These are phyloP conservation scores for Dicrostonyx torquatus DNA, from an alignment of 2,797 vertebrate genomes.

Conservation along the genomic window DNA sequence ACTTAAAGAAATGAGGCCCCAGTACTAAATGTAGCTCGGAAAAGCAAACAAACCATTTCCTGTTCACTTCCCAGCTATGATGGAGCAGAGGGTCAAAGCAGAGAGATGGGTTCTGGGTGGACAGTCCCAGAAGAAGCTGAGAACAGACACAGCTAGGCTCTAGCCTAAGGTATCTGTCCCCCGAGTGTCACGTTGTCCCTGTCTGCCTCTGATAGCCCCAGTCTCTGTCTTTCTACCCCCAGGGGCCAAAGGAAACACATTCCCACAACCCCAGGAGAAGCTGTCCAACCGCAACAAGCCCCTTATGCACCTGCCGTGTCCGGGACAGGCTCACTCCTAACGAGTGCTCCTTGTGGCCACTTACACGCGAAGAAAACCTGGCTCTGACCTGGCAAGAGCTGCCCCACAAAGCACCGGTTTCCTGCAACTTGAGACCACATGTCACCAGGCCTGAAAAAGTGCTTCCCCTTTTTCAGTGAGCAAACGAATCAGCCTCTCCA, in stretches of 20 bases:
- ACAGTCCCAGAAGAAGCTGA: background rate
- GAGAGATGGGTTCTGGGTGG: background rate
- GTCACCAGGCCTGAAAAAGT: conserved; percentile 30
- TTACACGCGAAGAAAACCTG: conserved; percentile 28
- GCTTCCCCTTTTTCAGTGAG: conserved; percentile 22
- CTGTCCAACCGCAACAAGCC: background rate
- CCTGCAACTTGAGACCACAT: conserved; percentile 63
- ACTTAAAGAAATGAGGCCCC: background rate
- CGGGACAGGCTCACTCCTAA: background rate
- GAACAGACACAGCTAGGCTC: background rate
- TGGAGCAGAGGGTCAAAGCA: background rate
- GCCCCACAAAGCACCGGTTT: conserved; percentile 66
- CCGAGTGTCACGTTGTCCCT: background rate
- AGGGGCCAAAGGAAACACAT: background rate
- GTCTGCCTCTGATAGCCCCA: background rate
- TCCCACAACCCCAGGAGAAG: background rate
- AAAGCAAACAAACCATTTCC: background rate
- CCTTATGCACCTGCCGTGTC: background rate
- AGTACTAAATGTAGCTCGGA: background rate
- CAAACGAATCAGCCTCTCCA: conserved; percentile 56
- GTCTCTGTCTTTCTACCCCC: background rate
- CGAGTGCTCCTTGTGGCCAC: conserved; percentile 8
- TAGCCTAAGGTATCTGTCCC: background rate
- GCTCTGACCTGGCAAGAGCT: conserved; percentile 56
- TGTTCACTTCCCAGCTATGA: background rate